Percentiles rank a stretch among this genome's conserved stretches.
These are phyloP conservation scores for Psittacara wagleri DNA, from an alignment of 2,113 vertebrate species.

Conservation along the genomic window DNA sequence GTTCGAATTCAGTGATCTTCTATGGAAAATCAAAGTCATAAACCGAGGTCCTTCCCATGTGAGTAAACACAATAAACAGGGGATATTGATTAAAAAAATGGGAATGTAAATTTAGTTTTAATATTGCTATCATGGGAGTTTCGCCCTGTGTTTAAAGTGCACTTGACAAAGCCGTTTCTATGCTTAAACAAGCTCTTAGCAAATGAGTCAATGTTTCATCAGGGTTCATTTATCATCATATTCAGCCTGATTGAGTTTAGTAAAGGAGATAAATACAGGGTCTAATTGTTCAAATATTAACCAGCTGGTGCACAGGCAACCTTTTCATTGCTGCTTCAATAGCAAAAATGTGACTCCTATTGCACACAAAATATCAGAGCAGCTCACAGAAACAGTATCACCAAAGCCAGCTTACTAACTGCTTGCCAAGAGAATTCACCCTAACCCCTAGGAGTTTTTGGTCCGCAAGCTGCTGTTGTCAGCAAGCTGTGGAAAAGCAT, in stretches of 20 bases:
- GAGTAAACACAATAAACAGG: background rate
- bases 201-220: background rate
- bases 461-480: background rate
- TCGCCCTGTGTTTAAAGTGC: background rate
- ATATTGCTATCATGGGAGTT: background rate
- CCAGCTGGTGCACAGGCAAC: background rate
- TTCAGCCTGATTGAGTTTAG: background rate
- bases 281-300: background rate
- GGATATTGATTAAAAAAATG: background rate
- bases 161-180: background rate
- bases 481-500: background rate
- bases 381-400: background rate
- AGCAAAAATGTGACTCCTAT: background rate
- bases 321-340: background rate
- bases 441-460: background rate
- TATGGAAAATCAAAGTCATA: background rate
- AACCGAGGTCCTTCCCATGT: background rate
- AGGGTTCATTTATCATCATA: background rate
- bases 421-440: background rate
- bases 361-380: background rate
- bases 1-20: background rate
- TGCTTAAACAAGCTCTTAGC: background rate
- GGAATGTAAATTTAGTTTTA: background rate
- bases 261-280: background rate
- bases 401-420: background rate